Evolutionary conservation across 2,113 vertebrate genomes (phyloP), one percentile per base, ranked within the genome.

Genomic region (Perognathus longimembris): DNA sequence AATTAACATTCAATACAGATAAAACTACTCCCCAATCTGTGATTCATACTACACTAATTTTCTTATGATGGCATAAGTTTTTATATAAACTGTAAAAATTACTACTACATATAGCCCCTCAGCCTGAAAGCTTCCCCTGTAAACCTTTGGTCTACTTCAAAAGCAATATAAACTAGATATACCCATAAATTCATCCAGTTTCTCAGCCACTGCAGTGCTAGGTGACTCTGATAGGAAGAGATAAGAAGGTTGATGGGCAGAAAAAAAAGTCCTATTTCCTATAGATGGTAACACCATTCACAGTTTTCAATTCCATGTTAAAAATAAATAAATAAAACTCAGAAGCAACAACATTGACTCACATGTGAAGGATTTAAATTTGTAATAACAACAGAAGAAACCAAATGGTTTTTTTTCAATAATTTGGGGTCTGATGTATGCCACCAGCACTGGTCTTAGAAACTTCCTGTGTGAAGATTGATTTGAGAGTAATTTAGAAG

Each of bases 321-420:
- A 85, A 54, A 89, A 85, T n/a, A n/a, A n/a, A n/a, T n/a, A n/a
- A n/a, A n/a, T n/a, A n/a, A n/a, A n/a, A 90, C 88, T 82, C 24
- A 74, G 59, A 57, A 67, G 69, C 5, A 71, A 42, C 38, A 90
- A 77, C 67, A n/a, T 11, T 32, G 71, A 92, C 1, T 83, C 20
- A 76, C 74, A 96, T 92, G 9, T 59, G 94, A 66, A 74, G 63
- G 84, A 95, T 92, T 96, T 88, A 88, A 84, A 97, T 50, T 76
- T 95, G 77, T 69, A 97, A 63, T 63, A 21, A 24, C 66, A 94
- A 94, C 78, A 63, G 32, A 94, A 92, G 70, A 97, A 34, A 84
- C 74, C 18, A 92, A 95, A 85, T 32, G 93, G 54, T 80, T 11
- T 12, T 45, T 45, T n/a, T 95, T 57, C 22, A 93, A 63, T 81